Base-by-base conservation (phyloP, 2,113 vertebrate species). In the Gobiocypris rarus region DNA sequence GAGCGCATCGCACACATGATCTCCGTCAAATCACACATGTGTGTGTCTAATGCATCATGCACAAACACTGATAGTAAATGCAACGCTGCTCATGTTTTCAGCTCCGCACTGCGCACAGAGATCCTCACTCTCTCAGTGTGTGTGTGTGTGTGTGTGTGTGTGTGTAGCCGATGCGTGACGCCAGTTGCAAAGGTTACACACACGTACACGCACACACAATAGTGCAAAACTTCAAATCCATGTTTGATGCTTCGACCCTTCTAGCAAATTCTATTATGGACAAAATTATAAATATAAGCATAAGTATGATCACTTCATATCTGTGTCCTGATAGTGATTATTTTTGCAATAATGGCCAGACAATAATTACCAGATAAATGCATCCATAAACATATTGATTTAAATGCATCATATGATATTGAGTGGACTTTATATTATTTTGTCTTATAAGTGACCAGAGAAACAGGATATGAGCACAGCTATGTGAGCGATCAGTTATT, bases 141-240 rank as follows among this genome's bases (percentile, higher is more conserved):
- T 56, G 41, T 80, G 41, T 80, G 70, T 28, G 45, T 81, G 79
- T 73, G 54, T 82, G 75, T 48, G 76, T 89, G 92, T 94, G 95
- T 95, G 94, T 92, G 94, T 95, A 95, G 94, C 92, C 93, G 92
- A 77, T 41, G 94, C 94, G 93, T 93, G 94, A 93, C 94, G 94
- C 95, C 93, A 94, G 92, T 94, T 91, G 92, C 75, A 77, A 77
- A 77, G 75, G 31, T 77, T 92, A 91, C 93, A 93, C 94, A 94
- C 93, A 80, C 19, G 50, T 38, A 65, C 41, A 1, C 58, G 15
- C 58, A 65, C 19, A 67, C 24, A 70, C 48, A 70, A 17, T 26
- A 75, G 71, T 73, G 43, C 58, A 83, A 75, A 83, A 48, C 82
- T 83, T 73, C 54, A 38, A 19, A 77, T 59, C 41, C 87, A 74